phyloP scores from a whole-genome alignment of 92 coral and sea anemone genomes.

The Montipora capitata region DNA sequence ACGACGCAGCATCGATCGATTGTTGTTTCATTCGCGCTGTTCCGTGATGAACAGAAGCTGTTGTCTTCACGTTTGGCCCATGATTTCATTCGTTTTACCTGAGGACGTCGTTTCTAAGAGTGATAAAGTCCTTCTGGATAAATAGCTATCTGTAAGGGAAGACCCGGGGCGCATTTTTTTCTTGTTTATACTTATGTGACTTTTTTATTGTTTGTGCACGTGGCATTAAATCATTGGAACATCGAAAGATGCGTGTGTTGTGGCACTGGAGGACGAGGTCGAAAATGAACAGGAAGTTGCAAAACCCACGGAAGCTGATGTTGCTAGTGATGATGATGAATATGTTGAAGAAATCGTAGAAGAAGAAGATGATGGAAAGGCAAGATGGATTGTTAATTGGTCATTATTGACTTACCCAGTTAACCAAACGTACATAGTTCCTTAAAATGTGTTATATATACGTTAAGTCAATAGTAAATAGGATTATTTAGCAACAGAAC shows the following conservation, averaged over 20 bases:
- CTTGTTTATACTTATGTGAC: background rate
- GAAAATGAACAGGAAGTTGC: constrained; percentile 86
- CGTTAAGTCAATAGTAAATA: too few species aligned
- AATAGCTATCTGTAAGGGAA: background rate
- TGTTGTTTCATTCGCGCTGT: constrained; percentile 63
- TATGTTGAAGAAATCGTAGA: constrained; percentile 59
- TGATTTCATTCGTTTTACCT: constrained; percentile 76
- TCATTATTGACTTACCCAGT: constrained; percentile 18
- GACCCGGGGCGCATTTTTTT: constrained; percentile 10
- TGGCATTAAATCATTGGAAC: constrained; percentile 83
- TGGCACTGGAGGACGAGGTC: constrained; percentile 92
- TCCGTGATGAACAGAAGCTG: constrained; percentile 59
- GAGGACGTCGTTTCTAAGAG: constrained; percentile 36
- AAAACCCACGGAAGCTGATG: constrained; percentile 75
- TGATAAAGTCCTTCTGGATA: background rate
- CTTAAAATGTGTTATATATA: too few species aligned
- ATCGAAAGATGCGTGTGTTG: constrained; percentile 66
- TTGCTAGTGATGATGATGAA: constrained; percentile 79
- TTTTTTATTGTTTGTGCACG: constrained; percentile 76
- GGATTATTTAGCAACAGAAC: too few species aligned
- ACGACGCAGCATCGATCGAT: constrained; percentile 53
- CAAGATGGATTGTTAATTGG: background rate
- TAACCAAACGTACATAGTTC: too few species aligned
- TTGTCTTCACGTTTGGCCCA: constrained; percentile 64
- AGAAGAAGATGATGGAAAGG: constrained; percentile 71